Base-by-base conservation (phyloP, 2,797 vertebrate species). In the Eremophila alpestris region DNA sequence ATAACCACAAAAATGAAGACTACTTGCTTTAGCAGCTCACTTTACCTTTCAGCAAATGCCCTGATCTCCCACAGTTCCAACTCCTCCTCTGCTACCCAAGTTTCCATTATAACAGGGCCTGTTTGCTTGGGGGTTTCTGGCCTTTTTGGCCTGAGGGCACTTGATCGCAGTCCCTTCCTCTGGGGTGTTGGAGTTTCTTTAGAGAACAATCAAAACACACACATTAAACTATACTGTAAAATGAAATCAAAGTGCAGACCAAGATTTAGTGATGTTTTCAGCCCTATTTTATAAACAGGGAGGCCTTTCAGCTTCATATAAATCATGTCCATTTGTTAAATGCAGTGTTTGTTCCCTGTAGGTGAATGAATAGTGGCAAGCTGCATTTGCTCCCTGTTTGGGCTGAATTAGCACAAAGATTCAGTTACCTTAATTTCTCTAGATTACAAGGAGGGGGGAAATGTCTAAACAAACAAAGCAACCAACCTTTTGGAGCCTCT, bases 41-140 rank as follows among this genome's bases (percentile, higher is more conserved):
- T 84, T 98, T 98, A 99, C 99, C 99, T 99, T 97, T 99, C 99
- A 92, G 99, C 99, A 98, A 99, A 99, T 69, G 99, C 99, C 97
- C 99, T 98, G 96, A 99, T 99, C 97, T 99, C 99, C 99, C 99
- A 99, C 41, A 99, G 98, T 75, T 99, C 99, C 95, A 99, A 97
- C 67, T 99, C 99, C 93, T 99, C 99, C 96, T 99, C 99, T 16
- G 99, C 98, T 41, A 99, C 98, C 99, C 99, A 99, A 54, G 98
- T 99, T 98, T 99, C 99, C 23, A 99, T 98, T 95, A 99, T 98
- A 87, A 99, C 98, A 19, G 99, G 99, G 43, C 99, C 99, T 0
- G 99, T 99, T 97, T 99, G 99, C 97, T 99, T 99, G 94, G 99
- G 98, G 2, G 99, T 99, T 96, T 99, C 99, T 2, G 99, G 99